A percentile compares a stretch with the other conserved stretches of the same genome.
phyloP scores from a whole-genome alignment of 1,140 invertebrate genomes.

The Drosophila ohnishii region DNA sequence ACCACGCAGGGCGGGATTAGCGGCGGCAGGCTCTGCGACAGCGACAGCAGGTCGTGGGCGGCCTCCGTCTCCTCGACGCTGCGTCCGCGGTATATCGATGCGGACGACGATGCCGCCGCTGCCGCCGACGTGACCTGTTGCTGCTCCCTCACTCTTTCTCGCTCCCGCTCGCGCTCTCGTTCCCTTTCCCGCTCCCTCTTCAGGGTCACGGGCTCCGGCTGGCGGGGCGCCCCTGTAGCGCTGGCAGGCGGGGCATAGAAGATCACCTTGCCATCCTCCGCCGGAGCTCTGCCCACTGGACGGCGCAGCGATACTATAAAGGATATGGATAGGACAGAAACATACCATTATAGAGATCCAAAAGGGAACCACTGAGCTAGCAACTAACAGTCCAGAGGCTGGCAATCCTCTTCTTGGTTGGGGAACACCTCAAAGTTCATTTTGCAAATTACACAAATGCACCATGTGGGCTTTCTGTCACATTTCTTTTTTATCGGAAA shows the following conservation, averaged over 20 bases:
- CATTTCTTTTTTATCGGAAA: background rate
- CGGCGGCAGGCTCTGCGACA: conserved; percentile 90
- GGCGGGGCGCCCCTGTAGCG: conserved; percentile 46
- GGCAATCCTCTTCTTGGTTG: background rate
- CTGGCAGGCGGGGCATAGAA: conserved; percentile 80
- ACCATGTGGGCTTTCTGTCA: background rate
- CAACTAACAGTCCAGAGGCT: conserved; percentile 58
- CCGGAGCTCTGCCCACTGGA: conserved; percentile 73
- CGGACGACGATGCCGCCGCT: conserved; percentile 85
- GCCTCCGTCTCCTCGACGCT: conserved; percentile 92
- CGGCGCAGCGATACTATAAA: conserved; percentile 67
- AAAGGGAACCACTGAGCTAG: background rate
- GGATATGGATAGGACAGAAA: conserved; percentile 12
- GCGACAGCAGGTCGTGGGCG: conserved; percentile 92
- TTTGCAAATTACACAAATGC: background rate
- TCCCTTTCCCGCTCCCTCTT: conserved; percentile 74
- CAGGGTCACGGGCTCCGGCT: conserved; percentile 58
- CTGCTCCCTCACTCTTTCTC: conserved; percentile 54
- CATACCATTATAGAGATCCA: conserved; percentile 30
- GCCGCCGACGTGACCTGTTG: conserved; percentile 68
- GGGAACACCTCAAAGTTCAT: background rate
- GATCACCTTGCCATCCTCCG: conserved; percentile 79
- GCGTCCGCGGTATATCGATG: conserved; percentile 85
- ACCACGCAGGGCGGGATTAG: conserved; percentile 87
- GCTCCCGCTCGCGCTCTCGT: conserved; percentile 49